These are phyloP conservation scores for Gadopsis marmoratus DNA, from an alignment of 2,797 vertebrate genomes.

Conservation along the genomic window DNA sequence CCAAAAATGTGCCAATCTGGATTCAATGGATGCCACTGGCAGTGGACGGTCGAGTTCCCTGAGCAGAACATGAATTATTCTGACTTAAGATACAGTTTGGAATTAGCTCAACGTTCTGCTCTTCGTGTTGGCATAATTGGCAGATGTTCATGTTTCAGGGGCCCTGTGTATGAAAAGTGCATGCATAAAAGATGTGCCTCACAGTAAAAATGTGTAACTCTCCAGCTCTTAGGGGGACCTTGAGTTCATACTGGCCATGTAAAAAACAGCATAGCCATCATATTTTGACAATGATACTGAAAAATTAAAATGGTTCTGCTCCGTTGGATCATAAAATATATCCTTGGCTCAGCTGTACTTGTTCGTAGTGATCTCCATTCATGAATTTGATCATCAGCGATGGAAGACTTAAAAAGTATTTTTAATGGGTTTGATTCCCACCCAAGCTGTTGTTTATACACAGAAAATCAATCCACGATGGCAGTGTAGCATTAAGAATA, in stretches of 20 bases:
- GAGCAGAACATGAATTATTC: constrained; percentile 76
- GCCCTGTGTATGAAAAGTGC: constrained; percentile 69
- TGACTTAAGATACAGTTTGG: constrained; percentile 66
- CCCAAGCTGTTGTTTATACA: background rate
- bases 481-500: constrained; percentile 15
- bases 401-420: constrained; percentile 8
- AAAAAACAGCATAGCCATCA: constrained; percentile 60
- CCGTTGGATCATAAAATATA: constrained; percentile 46
- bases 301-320: constrained; percentile 65
- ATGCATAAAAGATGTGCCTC: constrained; percentile 81
- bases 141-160: constrained; percentile 76
- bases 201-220: constrained; percentile 65
- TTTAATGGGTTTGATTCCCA: background rate
- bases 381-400: constrained; percentile 31
- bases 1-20: constrained; percentile 51
- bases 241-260: constrained; percentile 73
- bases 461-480: background rate
- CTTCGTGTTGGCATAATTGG: constrained; percentile 76
- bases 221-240: constrained; percentile 52
- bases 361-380: constrained; percentile 32
- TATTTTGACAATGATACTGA: constrained; percentile 69
- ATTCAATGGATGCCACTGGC: constrained; percentile 54
- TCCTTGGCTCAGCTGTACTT: constrained; percentile 27
- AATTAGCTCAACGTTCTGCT: constrained; percentile 58
- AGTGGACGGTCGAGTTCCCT: constrained; percentile 41